A percentile compares a stretch with the other conserved stretches of the same genome.
phyloP scores from a whole-genome alignment of 2,797 vertebrate species.

The Periophthalmus magnuspinnatus region DNA sequence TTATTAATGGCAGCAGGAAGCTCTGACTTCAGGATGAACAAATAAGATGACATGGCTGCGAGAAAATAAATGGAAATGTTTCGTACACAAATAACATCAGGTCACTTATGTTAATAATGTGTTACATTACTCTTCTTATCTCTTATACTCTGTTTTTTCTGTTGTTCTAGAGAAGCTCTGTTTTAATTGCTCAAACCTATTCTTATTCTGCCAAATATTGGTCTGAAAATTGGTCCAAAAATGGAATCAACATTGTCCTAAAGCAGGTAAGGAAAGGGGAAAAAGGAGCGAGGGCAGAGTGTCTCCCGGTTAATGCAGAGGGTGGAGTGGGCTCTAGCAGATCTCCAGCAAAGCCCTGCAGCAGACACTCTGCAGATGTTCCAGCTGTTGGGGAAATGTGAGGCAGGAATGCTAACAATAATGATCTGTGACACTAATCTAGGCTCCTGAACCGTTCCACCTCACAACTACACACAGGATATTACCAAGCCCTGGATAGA shows the following conservation, averaged over 20 bases:
- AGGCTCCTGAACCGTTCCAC: constrained; percentile 58
- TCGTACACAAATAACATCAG: background rate
- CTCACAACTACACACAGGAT: constrained; percentile 70
- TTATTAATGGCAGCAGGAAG: constrained; percentile 86
- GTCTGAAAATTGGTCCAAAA: background rate
- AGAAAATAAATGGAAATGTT: constrained; percentile 20
- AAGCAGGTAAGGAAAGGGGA: constrained; percentile 17
- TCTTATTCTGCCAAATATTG: background rate
- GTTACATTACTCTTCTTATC: too few relatives aligned
- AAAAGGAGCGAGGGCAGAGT: constrained; percentile 23
- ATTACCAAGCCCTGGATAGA: constrained; percentile 49
- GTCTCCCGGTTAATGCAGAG: constrained; percentile 54
- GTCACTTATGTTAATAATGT: background rate
- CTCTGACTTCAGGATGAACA: constrained; percentile 94
- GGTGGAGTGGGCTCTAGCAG: constrained; percentile 36
- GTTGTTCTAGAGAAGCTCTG: too few relatives aligned
- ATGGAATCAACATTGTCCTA: background rate
- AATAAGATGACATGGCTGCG: constrained; percentile 94
- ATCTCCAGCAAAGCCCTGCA: constrained; percentile 54
- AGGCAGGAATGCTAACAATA: constrained; percentile 69
- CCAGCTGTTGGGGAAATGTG: constrained; percentile 47
- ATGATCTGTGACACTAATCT: constrained; percentile 77
- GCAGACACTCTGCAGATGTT: constrained; percentile 63
- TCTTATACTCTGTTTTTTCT: too few relatives aligned
- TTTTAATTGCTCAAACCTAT: background rate